Evolutionary conservation across 2,888 invertebrate species (phyloP), one percentile per base, ranked within the genome.

Genomic region (Acheta domesticus): DNA sequence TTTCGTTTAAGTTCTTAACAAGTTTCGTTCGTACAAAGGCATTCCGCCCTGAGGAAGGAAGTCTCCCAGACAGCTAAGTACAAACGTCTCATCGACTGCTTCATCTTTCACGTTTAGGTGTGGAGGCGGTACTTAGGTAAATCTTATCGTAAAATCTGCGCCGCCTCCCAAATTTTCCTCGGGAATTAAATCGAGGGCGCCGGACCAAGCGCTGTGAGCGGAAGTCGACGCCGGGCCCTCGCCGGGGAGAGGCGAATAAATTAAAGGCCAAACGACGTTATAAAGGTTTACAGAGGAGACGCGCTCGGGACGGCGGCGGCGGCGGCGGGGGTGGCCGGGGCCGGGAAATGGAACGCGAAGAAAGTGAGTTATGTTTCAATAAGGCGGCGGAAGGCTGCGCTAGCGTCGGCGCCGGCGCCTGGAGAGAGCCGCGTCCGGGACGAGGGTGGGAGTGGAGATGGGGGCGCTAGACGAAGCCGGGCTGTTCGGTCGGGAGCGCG

Each of bases 331-430:
- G 62, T 5, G 62, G n/a, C n/a, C 2, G 12, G 62, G 62, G 62
- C 12, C n/a, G 62, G 62, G 11, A 62, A 62, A 62, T 62, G 62
- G 62, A 62, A 62, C 11, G n/a, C 14, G 62, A 62, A 62, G 62
- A 62, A 62, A 62, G 62, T 62, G 62, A 62, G 62, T 62, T 62
- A 62, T 62, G 62, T 62, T 62, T 62, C 62, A 62, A 62, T 62
- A 62, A 62, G 62, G 62, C 62, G 62, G 16, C 62, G n/a, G n/a
- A 62, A 62, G 62, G 62, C 62, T 5, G 62, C 16, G 36, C 36
- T 36, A 36, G 36, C 36, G 36, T 5, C 36, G 36, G 36, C 36
- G 36, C 36, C 36, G 36, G 36, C 36, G 36, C 36, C 36, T 36
- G 36, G 36, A 36, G 36, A 36, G 8, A 36, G 36, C 62, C n/a